Evolutionary conservation across 2,113 vertebrate genomes (phyloP).

Genomic region (Tetrax tetrax): DNA sequence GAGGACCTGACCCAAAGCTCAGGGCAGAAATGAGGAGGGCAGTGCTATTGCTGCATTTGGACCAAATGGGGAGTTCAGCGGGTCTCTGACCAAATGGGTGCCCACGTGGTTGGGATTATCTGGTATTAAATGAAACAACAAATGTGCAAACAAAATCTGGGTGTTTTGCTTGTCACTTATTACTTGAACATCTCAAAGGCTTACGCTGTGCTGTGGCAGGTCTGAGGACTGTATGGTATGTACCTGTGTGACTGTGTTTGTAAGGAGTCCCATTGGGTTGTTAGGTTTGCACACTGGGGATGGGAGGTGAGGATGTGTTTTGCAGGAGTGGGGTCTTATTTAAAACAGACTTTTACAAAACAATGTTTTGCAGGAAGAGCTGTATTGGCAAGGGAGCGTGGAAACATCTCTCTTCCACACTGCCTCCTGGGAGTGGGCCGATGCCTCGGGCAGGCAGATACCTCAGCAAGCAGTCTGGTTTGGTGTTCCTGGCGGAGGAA

Average conservation of each 20-base stretch:
- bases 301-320: neutral
- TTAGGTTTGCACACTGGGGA: rapidly evolving
- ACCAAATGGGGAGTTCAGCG: neutral
- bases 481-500: neutral
- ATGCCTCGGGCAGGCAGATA: neutral
- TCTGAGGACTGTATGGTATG: neutral
- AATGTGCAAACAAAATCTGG: rapidly evolving
- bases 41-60: rapidly evolving
- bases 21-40: neutral
- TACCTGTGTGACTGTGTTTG: neutral
- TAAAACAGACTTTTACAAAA: neutral
- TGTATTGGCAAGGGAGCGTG: neutral
- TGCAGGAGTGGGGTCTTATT: neutral
- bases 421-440: neutral
- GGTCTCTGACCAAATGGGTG: neutral
- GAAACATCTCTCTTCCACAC: neutral
- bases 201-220: rapidly evolving
- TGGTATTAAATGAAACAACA: neutral
- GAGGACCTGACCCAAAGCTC: neutral
- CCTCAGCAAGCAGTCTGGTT: neutral
- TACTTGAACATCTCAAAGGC: neutral
- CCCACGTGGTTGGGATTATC: neutral
- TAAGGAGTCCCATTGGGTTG: neutral
- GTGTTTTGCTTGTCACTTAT: neutral
- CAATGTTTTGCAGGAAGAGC: neutral